Evolutionary conservation across 2,113 vertebrate species (phyloP), one percentile per base, ranked within the genome.

Genomic region (Mustela lutreola): DNA sequence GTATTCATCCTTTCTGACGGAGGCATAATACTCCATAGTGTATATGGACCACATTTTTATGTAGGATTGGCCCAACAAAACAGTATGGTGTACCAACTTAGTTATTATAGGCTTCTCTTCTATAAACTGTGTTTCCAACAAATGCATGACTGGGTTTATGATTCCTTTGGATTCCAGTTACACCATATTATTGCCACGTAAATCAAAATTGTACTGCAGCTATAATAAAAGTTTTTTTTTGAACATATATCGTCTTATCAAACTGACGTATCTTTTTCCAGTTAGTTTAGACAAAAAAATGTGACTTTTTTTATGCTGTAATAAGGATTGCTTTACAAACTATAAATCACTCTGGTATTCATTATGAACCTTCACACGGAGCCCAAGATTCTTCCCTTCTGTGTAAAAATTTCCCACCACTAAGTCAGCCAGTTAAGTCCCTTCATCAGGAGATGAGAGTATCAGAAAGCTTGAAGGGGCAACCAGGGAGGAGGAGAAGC

Each of bases 81-180:
- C 10, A 26, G 18, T 42, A 45, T 22, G 0, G 87, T 76, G 78
- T 82, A 63, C 24, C 45, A 82, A 39, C 56, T 90, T 58, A 80
- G 48, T 87, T 95, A 93, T 92, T 75, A 94, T 42, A 92, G 71
- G 45, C 26, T 96, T 42, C 19, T 95, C 76, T 97, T 96, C 42
- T 60, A 91, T 93, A 83, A 42, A 94, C 60, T 3, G 2, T 62
- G 10, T 73, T 96, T 89, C 22, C 78, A 97, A 53, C 14, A 94
- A 96, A 53, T 73, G 53, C 63, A 36, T 81, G 39, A 21, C 4
- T 18, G 15, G 1, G 10, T 93, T 98, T 97, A 67, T 92, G 50
- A 82, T 45, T 90, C 31, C 36, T 65, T 15, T 45, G 70, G 21
- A 48, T 95, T 98, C 84, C 71, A 89, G 71, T 65, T 1, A 11